Evolutionary conservation across 2,113 vertebrate genomes (phyloP), one percentile per base, ranked within the genome.

Genomic region (Cavia porcellus): DNA sequence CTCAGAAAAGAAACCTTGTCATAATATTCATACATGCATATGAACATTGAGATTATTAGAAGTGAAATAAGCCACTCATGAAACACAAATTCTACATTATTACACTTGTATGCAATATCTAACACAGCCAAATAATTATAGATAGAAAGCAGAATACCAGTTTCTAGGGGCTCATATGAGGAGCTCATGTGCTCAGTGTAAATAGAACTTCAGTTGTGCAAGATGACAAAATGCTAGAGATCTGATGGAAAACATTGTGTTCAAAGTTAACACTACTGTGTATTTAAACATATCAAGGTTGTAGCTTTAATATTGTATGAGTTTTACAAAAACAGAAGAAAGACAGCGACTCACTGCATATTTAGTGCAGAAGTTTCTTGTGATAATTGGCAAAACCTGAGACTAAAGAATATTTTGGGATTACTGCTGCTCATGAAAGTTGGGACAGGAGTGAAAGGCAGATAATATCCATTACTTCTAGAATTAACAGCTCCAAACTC

Each of bases 11-110:
- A 68, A 52, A 45, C 68, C 45, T 20, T 77, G 3, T 86, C 4
- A 47, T 50, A 55, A 85, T n/a, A 4, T 17, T 38, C 10, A 45
- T 52, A 50, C 15, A 64, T 17, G n/a, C 50, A 8, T 52, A 64
- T 62, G 19, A 93, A 62, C 8, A 80, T 68, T 57, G 25, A 95
- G 55, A 90, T 52, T 38, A 77, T 86, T 17, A 17, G 72, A 90
- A 90, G 42, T 52, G 2, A 97, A 92, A 83, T 35, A 64, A 61
- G 32, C 14, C 38, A 84, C 32, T 86, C 59, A 96, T 20, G 32
- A 47, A 90, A 66, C 20, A 66, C 15, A n/a, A 86, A 52, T 32
- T 25, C 30, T 84, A 10, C 64, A n/a, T 79, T 22, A 62, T 24
- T 90, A 20, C 32, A 61, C 35, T 66, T 52, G 88, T 3, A 28